Evolutionary conservation across 2,888 invertebrate genomes (phyloP), one percentile per base, ranked within the genome.

Genomic region (Keiferia lycopersicella): DNA sequence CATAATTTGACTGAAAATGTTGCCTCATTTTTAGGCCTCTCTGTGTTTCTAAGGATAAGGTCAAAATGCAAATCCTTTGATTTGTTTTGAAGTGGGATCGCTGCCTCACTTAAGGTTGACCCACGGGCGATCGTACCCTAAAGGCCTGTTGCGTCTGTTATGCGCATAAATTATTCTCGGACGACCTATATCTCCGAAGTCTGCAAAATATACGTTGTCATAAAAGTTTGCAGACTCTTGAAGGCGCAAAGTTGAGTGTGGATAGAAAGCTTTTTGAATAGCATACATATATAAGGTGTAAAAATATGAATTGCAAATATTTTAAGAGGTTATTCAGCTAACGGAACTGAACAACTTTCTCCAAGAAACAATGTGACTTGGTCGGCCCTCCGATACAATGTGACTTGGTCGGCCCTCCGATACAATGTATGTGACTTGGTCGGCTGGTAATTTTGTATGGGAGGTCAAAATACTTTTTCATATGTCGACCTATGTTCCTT

Each of bases 11-110:
- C 16, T 45, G 45, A 45, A 45, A 16, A 45, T 26, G 2, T 26
- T 6, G 2, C 26, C 6, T 26, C 45, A 16, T n/a, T 18, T 48
- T 48, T 48, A 50, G 18, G 48, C 18, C 48, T 50, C 18, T 12
- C 48, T 18, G 18, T 18, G 18, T 10, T 34, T 41, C 2, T 3
- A 41, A 41, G 41, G 41, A 41, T 41, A 1, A 41, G n/a, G 41
- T n/a, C 41, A n/a, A 41, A 41, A 14, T 22, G 41, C 59, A 62
- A 53, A 53, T 60, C 65, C 62, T 62, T 34, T 39, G 67, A 65
- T 66, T 58, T 51, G 62, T 64, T 63, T 63, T 60, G 63, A 57
- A 41, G 41, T 41, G 41, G 41, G 41, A 41, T 41, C 41, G 41
- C 41, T 41, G 41, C 41, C 41, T 41, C 41, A 41, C 41, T 41